Conservation (phyloP, 2,797 vertebrate genomes). For the Alosa sapidissima region DNA sequence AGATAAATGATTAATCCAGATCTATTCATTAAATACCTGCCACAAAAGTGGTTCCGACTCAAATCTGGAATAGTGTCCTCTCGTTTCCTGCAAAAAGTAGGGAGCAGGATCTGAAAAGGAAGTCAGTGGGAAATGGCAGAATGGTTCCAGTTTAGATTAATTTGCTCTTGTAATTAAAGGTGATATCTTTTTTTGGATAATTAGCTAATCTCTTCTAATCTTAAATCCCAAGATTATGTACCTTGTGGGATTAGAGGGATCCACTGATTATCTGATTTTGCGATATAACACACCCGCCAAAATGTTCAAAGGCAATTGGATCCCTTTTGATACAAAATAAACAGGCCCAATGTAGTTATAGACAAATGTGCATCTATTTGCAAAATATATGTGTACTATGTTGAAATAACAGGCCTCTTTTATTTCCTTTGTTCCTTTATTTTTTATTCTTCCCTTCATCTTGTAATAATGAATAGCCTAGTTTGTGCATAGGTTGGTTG, state of each 20-base stretch:
- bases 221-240: constrained; percentile 43
- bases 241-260: background rate
- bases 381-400: background rate
- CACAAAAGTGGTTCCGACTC: constrained; percentile 68
- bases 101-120: constrained; percentile 62
- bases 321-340: background rate
- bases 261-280: background rate
- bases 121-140: constrained; percentile 43
- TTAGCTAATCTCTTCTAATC: constrained; percentile 78
- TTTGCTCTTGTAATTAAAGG: constrained; percentile 77
- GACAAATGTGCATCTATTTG: background rate
- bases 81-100: constrained; percentile 70
- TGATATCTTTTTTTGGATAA: constrained; percentile 79
- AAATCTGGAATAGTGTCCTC: constrained; percentile 72
- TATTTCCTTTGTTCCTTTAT: background rate
- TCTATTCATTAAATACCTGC: constrained; percentile 84
- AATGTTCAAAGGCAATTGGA: background rate
- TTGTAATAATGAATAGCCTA: background rate
- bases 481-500: background rate
- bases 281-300: background rate
- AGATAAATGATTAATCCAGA: constrained; percentile 84
- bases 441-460: background rate
- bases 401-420: background rate
- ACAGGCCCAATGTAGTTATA: background rate
- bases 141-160: constrained; percentile 72